Evolutionary conservation across 2,113 vertebrate species (phyloP).

Genomic region (Nanorana parkeri): DNA sequence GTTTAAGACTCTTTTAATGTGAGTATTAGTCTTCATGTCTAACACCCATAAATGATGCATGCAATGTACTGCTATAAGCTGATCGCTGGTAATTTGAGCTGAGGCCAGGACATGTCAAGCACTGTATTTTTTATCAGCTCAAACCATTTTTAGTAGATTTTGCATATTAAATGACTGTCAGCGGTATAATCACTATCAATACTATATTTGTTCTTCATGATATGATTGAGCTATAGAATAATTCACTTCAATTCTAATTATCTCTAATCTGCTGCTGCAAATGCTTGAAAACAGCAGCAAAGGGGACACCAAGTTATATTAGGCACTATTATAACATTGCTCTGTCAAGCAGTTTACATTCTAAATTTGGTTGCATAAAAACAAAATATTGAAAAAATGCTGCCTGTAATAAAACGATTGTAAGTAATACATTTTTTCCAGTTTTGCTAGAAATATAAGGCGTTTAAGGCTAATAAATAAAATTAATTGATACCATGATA

Average conservation of each 20-base stretch:
- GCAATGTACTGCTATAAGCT: slow-evolving; percentile 50
- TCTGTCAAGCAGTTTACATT: slow-evolving; percentile 61
- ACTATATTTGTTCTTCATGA: slow-evolving; percentile 66
- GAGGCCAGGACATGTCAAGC: slow-evolving; percentile 55
- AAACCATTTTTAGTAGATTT: slow-evolving; percentile 60
- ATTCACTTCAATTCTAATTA: slow-evolving; percentile 64
- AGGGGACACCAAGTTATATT: slow-evolving; percentile 71
- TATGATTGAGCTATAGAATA: slow-evolving; percentile 63
- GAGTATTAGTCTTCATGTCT: slow-evolving; percentile 39
- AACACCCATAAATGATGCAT: slow-evolving; percentile 50
- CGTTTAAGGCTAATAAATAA: no score
- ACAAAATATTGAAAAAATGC: slow-evolving; percentile 62
- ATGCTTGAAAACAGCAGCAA: slow-evolving; percentile 62
- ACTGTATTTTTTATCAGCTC: slow-evolving; percentile 62
- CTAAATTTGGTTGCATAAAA: slow-evolving; percentile 73
- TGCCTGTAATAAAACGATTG: slow-evolving; percentile 50
- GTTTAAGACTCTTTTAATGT: slow-evolving; percentile 37
- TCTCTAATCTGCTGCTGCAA: slow-evolving; percentile 66
- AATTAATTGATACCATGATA: no score
- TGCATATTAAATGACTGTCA: slow-evolving; percentile 68
- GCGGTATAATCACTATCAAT: slow-evolving; percentile 72
- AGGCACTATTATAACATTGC: slow-evolving; percentile 59
- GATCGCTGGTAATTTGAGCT: slow-evolving; percentile 2
- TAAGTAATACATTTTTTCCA: no score
- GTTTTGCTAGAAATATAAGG: no score